These are phyloP conservation scores for Musca vetustissima DNA, from an alignment of 1,140 invertebrate species.

Conservation along the genomic window DNA sequence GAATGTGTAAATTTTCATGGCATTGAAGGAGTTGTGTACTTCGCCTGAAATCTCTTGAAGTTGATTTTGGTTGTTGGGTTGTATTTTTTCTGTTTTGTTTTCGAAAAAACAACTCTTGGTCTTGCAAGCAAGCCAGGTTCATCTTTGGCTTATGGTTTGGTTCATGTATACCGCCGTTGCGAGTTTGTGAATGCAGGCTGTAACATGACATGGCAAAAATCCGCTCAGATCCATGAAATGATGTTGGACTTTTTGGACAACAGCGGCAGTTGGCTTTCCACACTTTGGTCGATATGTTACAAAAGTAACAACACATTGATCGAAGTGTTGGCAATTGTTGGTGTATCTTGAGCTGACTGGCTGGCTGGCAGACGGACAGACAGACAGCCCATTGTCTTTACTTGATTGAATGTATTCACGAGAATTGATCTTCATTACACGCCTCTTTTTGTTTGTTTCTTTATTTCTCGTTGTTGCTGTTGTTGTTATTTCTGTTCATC, in stretches of 20 bases:
- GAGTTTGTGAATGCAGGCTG: background rate
- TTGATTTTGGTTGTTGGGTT: background rate
- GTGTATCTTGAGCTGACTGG: too few species aligned
- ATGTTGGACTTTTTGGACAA: slow-evolving; percentile 2
- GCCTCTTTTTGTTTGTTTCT: slow-evolving; percentile 1
- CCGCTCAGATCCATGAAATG: background rate
- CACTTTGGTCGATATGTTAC: background rate
- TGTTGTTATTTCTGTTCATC: background rate
- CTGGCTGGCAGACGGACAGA: too few species aligned
- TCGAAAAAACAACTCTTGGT: too few species aligned
- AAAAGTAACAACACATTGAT: background rate
- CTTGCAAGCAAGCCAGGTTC: too few species aligned
- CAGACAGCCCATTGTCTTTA: background rate
- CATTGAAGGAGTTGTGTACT: background rate
- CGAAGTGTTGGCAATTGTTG: background rate
- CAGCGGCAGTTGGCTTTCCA: background rate
- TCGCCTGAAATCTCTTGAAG: background rate
- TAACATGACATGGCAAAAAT: slow-evolving; percentile 4
- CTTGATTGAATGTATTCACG: slow-evolving; percentile 18
- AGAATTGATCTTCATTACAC: slow-evolving; percentile 21
- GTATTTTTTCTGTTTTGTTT: too few species aligned
- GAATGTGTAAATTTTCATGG: slow-evolving; percentile 4
- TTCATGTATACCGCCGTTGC: too few species aligned
- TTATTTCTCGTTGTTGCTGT: background rate
- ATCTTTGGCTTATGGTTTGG: too few species aligned